Evolutionary conservation across 2,113 vertebrate species (phyloP), one percentile per base, ranked within the genome.

Genomic region (Ailurus styani): DNA sequence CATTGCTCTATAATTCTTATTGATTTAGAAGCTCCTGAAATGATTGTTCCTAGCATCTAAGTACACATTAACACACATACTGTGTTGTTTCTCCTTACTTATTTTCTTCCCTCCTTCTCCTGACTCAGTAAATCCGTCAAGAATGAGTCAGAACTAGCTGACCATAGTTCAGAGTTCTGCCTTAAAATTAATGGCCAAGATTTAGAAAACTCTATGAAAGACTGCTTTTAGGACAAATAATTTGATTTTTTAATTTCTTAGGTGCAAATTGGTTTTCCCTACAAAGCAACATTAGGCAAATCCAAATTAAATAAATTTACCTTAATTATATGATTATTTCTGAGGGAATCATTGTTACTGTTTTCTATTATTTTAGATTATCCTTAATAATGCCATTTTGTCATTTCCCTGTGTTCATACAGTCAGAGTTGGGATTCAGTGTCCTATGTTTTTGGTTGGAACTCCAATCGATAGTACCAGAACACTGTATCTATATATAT

Each of bases 311-410:
- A 70, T 50, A 60, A 45, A 66, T 84, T 75, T 45, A 54, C 37
- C 15, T 90, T 86, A 96, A 55, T 95, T 91, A 81, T 68, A 27
- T 79, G 40, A 87, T 72, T 66, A 73, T 72, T 97, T 94, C 87
- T 79, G 23, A 93, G 31, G 82, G 14, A 52, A 64, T 79, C 23
- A 15, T 40, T 40, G 21, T 73, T 75, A 45, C 40, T 54, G 15
- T 87, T 45, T 86, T 87, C n/a, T 82, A 6, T 88, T 70, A 34
- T 79, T 95, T 96, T 54, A 90, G 79, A 15, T 37, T 25, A 70
- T 45, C 23, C 12, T 57, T 64, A 42, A 31, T 50, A 85, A 6
- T 12, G 45, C 27, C 14, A 91, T 75, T 90, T 87, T 88, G 42
- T 93, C 62, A 64, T 45, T 93, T 88, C 21, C 64, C 68, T 87